Base-by-base conservation (phyloP, 1,140 invertebrate genomes). In the Magallana ariakensis region DNA sequence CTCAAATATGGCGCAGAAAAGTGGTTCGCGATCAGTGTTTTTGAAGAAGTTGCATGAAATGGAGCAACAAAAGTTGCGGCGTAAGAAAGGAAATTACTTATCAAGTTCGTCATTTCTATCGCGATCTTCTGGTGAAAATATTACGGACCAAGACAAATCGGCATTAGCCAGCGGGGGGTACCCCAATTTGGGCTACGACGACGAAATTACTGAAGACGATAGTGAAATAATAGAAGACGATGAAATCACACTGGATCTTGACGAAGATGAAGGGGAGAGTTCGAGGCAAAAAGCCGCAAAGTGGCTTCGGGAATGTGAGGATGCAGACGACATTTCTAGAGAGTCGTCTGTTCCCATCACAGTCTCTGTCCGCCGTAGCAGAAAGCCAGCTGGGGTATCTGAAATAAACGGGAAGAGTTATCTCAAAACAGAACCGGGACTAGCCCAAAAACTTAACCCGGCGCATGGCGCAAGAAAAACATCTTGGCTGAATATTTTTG, bases 401-500 rank as follows among this genome's bases (percentile, higher is more conserved):
- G 62, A 75, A 75, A 75, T 26, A 7, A 75, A 75, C 22, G 66
- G 66, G 11, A 75, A 75, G 26, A 75, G 22, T 10, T 75, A 75
- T 75, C 80, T 82, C 3, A 82, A 55, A 56, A 82, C 80, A 19
- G 80, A 82, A 82, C 53, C 55, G 13, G 80, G 55, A 54, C 80
- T 82, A 26, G 80, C 80, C 6, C 15, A 16, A 82, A 82, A 55
- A 16, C 80, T 82, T 16, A 55, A 82, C 19, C 53, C 55, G 1
- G 6, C 46, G 22, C 80, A 82, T 22, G 80, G 80, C 10, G 46
- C 80, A 82, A 54, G 80, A 82, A 82, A 87, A 54, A 60, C 26
- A 5, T 84, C 86, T 6, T 87, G 86, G 86, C 19, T 87, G 10
- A 82, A 87, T 15, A 60, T 53, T 46, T 55, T 87, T 19, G 84